Evolutionary conservation across 2,113 vertebrate species (phyloP).

Genomic region (Dascyllus trimaculatus): DNA sequence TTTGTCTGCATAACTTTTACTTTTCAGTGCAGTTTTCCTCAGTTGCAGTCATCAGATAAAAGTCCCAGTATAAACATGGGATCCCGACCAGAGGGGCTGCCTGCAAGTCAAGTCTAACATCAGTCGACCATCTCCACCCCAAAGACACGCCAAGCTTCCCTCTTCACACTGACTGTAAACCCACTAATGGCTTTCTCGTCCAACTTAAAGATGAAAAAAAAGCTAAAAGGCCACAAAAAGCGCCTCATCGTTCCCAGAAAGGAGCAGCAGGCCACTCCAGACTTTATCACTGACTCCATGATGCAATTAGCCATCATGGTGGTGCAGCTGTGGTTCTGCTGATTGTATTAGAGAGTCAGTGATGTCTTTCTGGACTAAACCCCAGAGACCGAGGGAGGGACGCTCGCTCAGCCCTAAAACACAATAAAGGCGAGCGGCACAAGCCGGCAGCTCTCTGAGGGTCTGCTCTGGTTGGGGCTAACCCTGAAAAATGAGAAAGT

Average conservation of each 20-base stretch:
- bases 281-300: conserved; percentile 80
- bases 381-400: conserved; percentile 66
- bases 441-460: conserved; percentile 48
- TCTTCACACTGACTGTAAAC: conserved; percentile 43
- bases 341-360: conserved; percentile 76
- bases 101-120: background rate
- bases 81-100: background rate
- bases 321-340: conserved; percentile 80
- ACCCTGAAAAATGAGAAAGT: conserved; percentile 49
- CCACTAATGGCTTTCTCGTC: conserved; percentile 57
- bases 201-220: conserved; percentile 45
- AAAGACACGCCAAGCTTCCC: background rate
- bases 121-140: conserved; percentile 2
- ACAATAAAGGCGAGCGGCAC: conserved; percentile 60
- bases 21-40: background rate
- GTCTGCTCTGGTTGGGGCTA: conserved; percentile 25
- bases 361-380: conserved; percentile 77
- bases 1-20: too few relatives aligned
- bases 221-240: conserved; percentile 58
- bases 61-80: too few relatives aligned
- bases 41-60: too few relatives aligned
- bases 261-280: conserved; percentile 75
- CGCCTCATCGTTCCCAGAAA: conserved; percentile 72
- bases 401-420: conserved; percentile 57
- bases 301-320: conserved; percentile 78